Conservation (phyloP, 2,113 vertebrate genomes). For the Dasypus novemcinctus region DNA sequence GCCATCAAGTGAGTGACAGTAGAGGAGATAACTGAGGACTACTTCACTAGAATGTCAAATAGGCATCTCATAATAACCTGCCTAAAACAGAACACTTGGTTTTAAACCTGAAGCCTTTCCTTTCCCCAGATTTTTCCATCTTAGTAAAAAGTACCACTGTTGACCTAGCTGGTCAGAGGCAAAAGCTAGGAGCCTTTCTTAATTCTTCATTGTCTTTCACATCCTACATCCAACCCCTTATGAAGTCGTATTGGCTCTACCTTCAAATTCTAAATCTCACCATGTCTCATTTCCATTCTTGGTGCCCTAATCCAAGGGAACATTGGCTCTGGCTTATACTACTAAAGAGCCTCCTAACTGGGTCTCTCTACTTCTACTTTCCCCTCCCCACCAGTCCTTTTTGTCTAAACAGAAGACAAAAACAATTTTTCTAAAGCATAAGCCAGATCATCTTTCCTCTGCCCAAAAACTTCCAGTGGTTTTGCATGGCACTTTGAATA, state of each 20-base stretch:
- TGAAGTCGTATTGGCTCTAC: neutral
- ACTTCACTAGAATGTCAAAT: neutral
- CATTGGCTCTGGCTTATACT: neutral
- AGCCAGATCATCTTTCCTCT: neutral
- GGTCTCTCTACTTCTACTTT: neutral
- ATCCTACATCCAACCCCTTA: neutral
- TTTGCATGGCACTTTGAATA: constrained; percentile 3
- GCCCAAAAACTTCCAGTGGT: neutral
- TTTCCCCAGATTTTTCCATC: neutral
- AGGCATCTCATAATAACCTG: neutral
- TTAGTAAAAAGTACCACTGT: neutral
- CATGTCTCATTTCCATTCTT: neutral
- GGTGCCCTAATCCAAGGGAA: neutral
- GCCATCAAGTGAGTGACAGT: neutral
- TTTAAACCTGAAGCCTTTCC: neutral
- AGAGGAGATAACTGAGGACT: neutral
- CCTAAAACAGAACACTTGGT: neutral
- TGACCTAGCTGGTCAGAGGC: neutral
- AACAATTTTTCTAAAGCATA: neutral
- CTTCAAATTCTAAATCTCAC: neutral
- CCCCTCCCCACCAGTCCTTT: neutral
- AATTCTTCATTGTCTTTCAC: neutral
- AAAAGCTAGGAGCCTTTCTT: neutral
- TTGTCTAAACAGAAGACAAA: neutral
- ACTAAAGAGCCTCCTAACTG: neutral